Conservation (phyloP, 2,797 vertebrate species). For the Pteropus rufus region DNA sequence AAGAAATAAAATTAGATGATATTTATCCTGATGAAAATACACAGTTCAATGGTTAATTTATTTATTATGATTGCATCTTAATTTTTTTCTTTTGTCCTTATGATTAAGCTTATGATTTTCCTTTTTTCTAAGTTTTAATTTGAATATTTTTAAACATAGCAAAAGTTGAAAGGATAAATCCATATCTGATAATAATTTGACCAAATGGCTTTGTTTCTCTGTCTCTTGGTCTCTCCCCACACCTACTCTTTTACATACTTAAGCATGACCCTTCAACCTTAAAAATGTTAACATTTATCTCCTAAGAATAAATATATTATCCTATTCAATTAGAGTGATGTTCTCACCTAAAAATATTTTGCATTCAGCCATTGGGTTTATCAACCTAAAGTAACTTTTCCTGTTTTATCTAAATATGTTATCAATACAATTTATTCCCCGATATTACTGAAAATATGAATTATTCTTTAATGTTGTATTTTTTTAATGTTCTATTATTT, state of each 20-base stretch:
- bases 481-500: neutral
- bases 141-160: neutral
- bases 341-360: neutral
- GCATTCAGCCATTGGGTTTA: neutral
- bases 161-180: neutral
- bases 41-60: neutral
- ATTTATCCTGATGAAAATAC: constrained; percentile 3
- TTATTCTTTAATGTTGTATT: neutral
- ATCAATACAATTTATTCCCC: neutral
- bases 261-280: neutral
- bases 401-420: neutral
- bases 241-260: neutral
- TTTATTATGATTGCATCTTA: neutral
- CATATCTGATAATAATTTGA: neutral
- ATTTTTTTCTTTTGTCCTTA: neutral
- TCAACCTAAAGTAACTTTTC: neutral
- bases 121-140: neutral
- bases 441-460: neutral
- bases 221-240: neutral
- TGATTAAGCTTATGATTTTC: neutral
- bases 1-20: neutral
- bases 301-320: neutral
- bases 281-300: neutral
- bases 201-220: neutral
- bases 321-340: neutral